These are phyloP conservation scores for Vespertilio murinus DNA, from an alignment of 2,797 vertebrate genomes.

Conservation along the genomic window DNA sequence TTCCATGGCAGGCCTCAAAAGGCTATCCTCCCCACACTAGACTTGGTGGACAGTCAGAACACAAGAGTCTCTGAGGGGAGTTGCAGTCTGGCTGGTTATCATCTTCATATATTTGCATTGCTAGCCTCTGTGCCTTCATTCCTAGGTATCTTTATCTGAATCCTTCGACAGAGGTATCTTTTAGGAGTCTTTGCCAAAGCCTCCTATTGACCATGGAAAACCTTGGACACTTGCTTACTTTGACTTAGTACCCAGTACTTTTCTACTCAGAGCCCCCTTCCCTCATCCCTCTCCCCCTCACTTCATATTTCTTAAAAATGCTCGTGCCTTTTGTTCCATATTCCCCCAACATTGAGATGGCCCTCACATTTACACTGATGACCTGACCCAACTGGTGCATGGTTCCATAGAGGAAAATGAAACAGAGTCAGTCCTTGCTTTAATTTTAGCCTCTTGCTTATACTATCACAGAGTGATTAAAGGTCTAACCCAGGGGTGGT, in stretches of 20 bases:
- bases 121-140: background rate
- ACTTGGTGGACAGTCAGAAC: background rate
- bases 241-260: background rate
- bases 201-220: background rate
- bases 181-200: background rate
- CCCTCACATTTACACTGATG: background rate
- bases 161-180: background rate
- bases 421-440: background rate
- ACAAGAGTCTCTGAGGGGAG: background rate
- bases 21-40: background rate
- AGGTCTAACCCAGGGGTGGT: too few relatives aligned
- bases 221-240: background rate
- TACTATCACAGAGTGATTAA: background rate
- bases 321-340: background rate
- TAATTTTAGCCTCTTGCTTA: background rate
- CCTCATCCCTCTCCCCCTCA: background rate
- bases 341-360: background rate
- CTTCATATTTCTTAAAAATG: background rate
- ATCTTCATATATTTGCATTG: background rate
- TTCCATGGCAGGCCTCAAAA: background rate
- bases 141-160: background rate
- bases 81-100: background rate
- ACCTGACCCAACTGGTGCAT: background rate
- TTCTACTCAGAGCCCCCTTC: background rate
- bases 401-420: background rate